Conservation (phyloP, 2,113 vertebrate genomes). For the Suncus etruscus region DNA sequence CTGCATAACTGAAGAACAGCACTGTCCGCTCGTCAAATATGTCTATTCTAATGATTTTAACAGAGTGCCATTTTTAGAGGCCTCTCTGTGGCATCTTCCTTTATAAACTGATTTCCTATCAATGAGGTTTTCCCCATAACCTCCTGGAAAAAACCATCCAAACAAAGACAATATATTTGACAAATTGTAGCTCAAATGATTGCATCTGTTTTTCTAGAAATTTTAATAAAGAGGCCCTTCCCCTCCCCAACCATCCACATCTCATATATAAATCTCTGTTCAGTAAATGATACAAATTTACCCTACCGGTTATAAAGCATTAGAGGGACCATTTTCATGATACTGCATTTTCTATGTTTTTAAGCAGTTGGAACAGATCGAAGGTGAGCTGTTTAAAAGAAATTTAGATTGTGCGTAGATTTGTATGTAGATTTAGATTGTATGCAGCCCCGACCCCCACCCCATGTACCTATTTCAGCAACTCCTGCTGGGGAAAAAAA, state of each 20-base stretch:
- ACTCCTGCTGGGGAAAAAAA: background rate
- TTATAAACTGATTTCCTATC: constrained; percentile 24
- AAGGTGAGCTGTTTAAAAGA: constrained; percentile 28
- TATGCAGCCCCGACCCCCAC: fast-evolving
- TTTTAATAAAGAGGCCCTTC: constrained; percentile 38
- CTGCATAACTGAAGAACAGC: background rate
- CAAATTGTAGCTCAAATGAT: constrained; percentile 42
- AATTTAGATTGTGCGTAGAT: fast-evolving
- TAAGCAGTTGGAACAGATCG: background rate
- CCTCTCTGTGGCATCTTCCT: background rate
- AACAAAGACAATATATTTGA: constrained; percentile 49
- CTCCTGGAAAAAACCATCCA: background rate
- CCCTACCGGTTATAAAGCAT: constrained; percentile 21
- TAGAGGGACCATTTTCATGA: constrained; percentile 9
- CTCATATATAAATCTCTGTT: constrained; percentile 43
- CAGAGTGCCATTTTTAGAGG: constrained; percentile 41
- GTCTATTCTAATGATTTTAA: constrained; percentile 48
- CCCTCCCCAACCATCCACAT: background rate
- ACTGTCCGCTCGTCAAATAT: constrained; percentile 23
- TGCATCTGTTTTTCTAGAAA: constrained; percentile 53
- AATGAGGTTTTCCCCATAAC: background rate
- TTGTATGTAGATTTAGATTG: fast-evolving
- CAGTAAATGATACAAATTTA: constrained; percentile 32
- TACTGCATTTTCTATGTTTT: constrained; percentile 30
- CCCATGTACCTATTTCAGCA: background rate